phyloP scores from a whole-genome alignment of 2,888 invertebrate genomes.

The Hypena proboscidalis region DNA sequence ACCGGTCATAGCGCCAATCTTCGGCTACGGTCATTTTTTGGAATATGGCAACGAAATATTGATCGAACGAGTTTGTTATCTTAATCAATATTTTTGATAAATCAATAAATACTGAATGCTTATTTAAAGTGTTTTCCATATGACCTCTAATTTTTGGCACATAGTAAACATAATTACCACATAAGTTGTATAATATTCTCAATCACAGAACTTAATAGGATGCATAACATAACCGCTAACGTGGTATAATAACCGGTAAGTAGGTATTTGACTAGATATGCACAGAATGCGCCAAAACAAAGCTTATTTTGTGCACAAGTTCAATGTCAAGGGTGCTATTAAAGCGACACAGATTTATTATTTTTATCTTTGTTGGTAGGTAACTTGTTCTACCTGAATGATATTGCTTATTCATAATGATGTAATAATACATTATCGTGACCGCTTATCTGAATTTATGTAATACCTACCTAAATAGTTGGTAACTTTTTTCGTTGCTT shows the following conservation, averaged over 20 bases:
- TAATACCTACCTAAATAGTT: conserved; percentile 2
- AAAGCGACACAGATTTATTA: conserved; percentile 31
- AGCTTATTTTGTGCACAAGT: conserved; percentile 52
- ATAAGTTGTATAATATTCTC: too few species aligned
- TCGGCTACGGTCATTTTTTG: too few species aligned
- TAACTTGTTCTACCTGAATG: conserved; percentile 45
- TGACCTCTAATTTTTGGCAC: too few species aligned
- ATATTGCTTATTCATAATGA: conserved; percentile 30
- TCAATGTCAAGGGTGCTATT: conserved; percentile 38
- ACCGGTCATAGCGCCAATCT: too few species aligned
- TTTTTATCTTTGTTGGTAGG: conserved; percentile 40
- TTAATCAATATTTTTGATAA: too few species aligned
- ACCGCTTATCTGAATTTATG: conserved; percentile 7
- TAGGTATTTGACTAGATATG: conserved; percentile 3
- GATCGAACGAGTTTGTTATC: too few species aligned
- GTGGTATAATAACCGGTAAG: background rate
- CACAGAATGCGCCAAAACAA: conserved; percentile 11
- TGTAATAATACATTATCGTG: conserved; percentile 22
- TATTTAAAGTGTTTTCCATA: too few species aligned
- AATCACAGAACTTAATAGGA: too few species aligned
- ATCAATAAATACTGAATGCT: too few species aligned
- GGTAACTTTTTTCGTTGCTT: too few species aligned
- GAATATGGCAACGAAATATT: too few species aligned
- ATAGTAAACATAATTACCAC: too few species aligned
- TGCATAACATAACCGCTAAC: background rate